Percentiles rank a stretch among this genome's conserved stretches.
phyloP scores from a whole-genome alignment of 2,113 vertebrate species.

The Neodontobutis hainanensis region DNA sequence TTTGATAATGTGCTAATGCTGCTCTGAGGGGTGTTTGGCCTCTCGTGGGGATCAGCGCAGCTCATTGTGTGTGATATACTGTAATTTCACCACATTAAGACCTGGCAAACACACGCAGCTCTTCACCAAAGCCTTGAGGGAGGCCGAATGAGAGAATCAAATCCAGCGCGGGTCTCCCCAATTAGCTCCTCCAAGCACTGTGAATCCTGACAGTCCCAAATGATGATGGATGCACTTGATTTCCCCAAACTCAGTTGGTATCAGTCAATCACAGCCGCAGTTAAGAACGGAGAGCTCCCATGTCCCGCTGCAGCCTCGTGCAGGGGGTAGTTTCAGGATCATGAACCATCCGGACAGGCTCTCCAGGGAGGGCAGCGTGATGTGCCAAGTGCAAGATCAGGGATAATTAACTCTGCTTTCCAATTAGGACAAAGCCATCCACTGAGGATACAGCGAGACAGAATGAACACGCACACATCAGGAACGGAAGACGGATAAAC shows the following conservation, averaged over 20 bases:
- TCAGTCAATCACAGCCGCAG: neutral
- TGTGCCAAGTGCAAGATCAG: conserved; percentile 3
- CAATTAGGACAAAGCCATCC: conserved; percentile 5
- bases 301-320: neutral
- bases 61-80: too few species aligned
- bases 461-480: neutral
- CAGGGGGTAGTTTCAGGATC: neutral
- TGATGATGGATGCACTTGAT: neutral
- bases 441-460: neutral
- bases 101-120: too few species aligned
- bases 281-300: neutral
- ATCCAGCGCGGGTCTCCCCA: too few species aligned
- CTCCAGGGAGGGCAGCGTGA: neutral
- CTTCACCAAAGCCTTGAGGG: too few species aligned
- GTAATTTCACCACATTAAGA: too few species aligned
- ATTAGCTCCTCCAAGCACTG: too few species aligned
- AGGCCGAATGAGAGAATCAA: too few species aligned
- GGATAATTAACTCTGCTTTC: conserved; percentile 5
- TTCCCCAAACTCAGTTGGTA: neutral
- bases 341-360: neutral
- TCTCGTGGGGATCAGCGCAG: too few species aligned
- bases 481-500: too few species aligned
- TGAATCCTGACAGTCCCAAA: neutral
- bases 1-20: too few species aligned
- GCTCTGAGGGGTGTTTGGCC: too few species aligned